phyloP scores from a whole-genome alignment of 2,113 vertebrate species.

The Dermatemys mawii region DNA sequence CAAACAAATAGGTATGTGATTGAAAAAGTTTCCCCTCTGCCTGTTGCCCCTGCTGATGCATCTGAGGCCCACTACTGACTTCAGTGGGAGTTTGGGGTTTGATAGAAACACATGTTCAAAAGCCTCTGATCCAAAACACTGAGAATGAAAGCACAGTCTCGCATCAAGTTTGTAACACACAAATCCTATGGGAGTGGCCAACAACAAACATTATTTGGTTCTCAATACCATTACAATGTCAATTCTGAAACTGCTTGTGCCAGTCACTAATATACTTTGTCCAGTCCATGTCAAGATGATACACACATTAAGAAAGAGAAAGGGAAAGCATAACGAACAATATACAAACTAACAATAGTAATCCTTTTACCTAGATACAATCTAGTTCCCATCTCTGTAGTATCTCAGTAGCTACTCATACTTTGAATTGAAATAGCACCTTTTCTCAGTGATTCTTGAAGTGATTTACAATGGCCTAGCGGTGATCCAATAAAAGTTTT shows the following conservation, averaged over 20 bases:
- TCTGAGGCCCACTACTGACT: neutral
- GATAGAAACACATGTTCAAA: neutral
- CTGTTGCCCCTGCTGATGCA: neutral
- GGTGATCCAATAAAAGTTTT: neutral
- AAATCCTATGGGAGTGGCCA: neutral
- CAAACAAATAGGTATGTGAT: neutral
- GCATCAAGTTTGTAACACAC: neutral
- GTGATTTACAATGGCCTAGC: neutral
- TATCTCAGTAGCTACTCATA: neutral
- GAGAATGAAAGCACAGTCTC: neutral
- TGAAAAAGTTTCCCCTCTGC: neutral
- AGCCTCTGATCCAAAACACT: neutral
- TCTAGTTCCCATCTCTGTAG: neutral
- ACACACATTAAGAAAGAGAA: conserved; percentile 47
- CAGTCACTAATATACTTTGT: conserved; percentile 78
- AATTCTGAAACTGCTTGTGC: conserved; percentile 75
- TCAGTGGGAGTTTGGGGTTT: neutral
- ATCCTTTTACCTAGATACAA: neutral
- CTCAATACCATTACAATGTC: conserved; percentile 47
- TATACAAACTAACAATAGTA: neutral
- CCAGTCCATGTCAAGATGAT: conserved; percentile 80
- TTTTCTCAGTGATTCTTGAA: neutral
- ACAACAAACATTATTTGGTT: neutral
- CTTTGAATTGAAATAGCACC: neutral
- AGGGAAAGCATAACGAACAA: neutral